A percentile compares a stretch with the other conserved stretches of the same genome.
phyloP scores from a whole-genome alignment of 2,113 vertebrate genomes.

The Diphyllodes magnificus region DNA sequence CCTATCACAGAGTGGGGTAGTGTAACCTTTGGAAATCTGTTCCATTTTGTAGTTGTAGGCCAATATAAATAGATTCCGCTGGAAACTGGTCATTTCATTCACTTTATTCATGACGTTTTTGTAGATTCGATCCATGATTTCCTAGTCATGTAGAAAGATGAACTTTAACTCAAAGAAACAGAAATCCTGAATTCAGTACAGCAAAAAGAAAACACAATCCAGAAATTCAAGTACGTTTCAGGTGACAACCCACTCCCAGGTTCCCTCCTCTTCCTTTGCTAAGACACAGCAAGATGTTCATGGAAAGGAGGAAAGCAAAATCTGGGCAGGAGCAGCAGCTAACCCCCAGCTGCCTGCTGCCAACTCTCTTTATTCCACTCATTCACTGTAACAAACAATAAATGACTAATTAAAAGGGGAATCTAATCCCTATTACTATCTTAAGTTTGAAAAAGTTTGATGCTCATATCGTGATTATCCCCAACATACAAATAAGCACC shows the following conservation, averaged over 20 bases:
- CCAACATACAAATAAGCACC: not conserved
- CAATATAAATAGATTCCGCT: slow-evolving; percentile 86
- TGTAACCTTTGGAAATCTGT: slow-evolving; percentile 84
- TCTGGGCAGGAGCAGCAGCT: not conserved
- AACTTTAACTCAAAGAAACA: not conserved
- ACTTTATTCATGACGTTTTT: slow-evolving; percentile 94
- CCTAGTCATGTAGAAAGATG: slow-evolving; percentile 67
- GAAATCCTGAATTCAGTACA: not conserved
- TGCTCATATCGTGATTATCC: not conserved
- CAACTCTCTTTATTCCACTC: not conserved
- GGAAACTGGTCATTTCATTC: slow-evolving; percentile 86
- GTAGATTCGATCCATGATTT: slow-evolving; percentile 97
- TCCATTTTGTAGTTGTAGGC: slow-evolving; percentile 98
- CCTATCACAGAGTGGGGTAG: slow-evolving; percentile 90
- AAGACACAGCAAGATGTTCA: not conserved
- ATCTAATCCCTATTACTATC: not conserved
- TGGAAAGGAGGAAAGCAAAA: not conserved
- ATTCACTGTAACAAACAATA: not conserved
- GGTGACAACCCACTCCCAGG: not conserved
- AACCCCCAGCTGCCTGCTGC: not conserved
- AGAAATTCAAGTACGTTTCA: not conserved
- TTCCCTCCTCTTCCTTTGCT: not conserved
- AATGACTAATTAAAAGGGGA: not conserved
- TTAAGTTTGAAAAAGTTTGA: not conserved
- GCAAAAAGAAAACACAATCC: not conserved